Evolutionary conservation across 2,113 vertebrate species (phyloP).

Genomic region (Neolamprologus ventralis): DNA sequence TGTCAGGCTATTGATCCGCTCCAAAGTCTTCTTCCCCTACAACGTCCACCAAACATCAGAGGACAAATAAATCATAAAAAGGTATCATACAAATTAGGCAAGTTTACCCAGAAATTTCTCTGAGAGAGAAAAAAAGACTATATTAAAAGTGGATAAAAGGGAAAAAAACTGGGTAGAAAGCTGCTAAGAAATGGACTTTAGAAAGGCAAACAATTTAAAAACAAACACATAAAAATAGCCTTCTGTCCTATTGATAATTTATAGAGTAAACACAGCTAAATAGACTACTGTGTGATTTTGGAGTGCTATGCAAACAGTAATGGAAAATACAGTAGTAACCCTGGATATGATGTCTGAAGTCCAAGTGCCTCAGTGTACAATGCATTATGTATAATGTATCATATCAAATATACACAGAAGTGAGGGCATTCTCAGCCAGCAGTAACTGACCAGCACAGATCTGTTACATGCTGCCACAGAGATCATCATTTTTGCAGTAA

Average conservation of each 20-base stretch:
- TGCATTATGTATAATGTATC: neutral
- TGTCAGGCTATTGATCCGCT: constrained; percentile 86
- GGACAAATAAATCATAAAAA: neutral
- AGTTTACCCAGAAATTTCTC: neutral
- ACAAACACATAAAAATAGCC: neutral
- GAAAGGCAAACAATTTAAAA: neutral
- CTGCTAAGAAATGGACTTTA: neutral
- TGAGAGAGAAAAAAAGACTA: neutral
- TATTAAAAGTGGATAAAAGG: neutral
- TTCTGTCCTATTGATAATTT: neutral
- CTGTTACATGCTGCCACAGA: neutral
- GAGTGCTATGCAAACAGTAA: neutral
- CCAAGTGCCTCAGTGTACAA: neutral
- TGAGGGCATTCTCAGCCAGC: neutral
- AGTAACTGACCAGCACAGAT: neutral
- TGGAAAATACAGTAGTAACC: neutral
- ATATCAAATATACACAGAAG: neutral
- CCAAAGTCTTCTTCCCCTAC: constrained; percentile 82
- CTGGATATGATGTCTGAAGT: neutral
- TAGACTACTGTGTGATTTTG: neutral
- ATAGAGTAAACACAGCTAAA: neutral
- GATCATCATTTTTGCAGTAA: neutral
- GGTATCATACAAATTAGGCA: neutral
- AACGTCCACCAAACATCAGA: neutral
- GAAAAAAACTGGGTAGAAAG: neutral